These are phyloP conservation scores for Cuculus canorus DNA, from an alignment of 2,797 vertebrate genomes.

Conservation along the genomic window DNA sequence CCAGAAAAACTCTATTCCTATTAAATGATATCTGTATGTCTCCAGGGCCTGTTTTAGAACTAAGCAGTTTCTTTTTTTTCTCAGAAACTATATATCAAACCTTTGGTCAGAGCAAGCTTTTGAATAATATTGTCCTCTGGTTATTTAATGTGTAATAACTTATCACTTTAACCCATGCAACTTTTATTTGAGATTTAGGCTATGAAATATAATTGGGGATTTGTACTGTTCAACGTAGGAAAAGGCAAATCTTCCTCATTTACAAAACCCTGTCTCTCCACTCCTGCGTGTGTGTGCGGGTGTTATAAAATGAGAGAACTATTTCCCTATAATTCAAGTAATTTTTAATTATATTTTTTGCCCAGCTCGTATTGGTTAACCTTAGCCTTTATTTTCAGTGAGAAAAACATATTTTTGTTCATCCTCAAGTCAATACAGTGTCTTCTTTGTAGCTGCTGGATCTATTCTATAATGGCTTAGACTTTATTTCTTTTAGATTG, in stretches of 20 bases:
- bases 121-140: constrained; percentile 29
- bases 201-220: not conserved
- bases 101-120: constrained; percentile 1
- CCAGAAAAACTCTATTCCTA: constrained; percentile 46
- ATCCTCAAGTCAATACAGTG: not conserved
- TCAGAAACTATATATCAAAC: constrained; percentile 29
- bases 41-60: constrained; percentile 34
- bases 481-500: constrained; percentile 23
- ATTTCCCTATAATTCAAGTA: not conserved
- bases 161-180: not conserved
- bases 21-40: constrained; percentile 42
- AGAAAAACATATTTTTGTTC: not conserved
- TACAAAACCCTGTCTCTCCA: not conserved
- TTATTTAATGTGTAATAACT: constrained; percentile 39
- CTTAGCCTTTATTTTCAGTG: constrained; percentile 1
- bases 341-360: not conserved
- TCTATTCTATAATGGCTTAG: not conserved
- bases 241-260: not conserved
- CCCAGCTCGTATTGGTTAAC: not conserved
- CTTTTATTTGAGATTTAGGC: constrained; percentile 29
- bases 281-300: not conserved
- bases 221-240: not conserved
- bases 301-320: not conserved
- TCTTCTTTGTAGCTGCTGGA: not conserved
- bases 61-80: not conserved